These are phyloP conservation scores for Periparus ater DNA, from an alignment of 2,797 vertebrate genomes.

Conservation along the genomic window DNA sequence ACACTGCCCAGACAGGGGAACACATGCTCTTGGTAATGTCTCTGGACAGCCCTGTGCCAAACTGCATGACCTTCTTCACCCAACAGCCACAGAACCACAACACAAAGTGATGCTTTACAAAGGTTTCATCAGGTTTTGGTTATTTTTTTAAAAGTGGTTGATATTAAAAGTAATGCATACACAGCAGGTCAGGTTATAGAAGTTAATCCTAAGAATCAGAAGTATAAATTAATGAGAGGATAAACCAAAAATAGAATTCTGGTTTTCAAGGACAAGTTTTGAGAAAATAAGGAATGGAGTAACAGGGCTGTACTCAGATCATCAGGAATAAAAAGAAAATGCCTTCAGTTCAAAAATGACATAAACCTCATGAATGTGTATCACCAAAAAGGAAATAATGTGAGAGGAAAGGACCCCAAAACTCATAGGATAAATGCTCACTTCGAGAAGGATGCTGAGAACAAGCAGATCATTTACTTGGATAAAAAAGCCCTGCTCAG, in stretches of 20 bases:
- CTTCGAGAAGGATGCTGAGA: background rate
- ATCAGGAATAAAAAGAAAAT: background rate
- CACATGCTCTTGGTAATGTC: background rate
- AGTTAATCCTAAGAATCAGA: background rate
- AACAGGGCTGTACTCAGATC: background rate
- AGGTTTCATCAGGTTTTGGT: background rate
- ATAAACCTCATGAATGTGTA: background rate
- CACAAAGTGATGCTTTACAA: background rate
- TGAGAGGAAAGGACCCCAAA: background rate
- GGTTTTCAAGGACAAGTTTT: background rate
- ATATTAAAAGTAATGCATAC: background rate
- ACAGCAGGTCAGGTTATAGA: background rate
- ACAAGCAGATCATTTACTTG: background rate
- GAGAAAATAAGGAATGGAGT: background rate
- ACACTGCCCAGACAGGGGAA: background rate
- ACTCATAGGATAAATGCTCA: background rate
- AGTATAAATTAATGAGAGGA: background rate
- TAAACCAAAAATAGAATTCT: background rate
- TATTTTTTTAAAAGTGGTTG: background rate
- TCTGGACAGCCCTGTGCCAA: background rate
- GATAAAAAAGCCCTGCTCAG: background rate
- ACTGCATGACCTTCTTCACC: background rate
- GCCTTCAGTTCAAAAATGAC: background rate
- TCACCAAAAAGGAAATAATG: background rate
- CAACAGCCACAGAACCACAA: background rate